phyloP scores from a whole-genome alignment of 2,113 vertebrate genomes.

The Poeciliopsis prolifica region DNA sequence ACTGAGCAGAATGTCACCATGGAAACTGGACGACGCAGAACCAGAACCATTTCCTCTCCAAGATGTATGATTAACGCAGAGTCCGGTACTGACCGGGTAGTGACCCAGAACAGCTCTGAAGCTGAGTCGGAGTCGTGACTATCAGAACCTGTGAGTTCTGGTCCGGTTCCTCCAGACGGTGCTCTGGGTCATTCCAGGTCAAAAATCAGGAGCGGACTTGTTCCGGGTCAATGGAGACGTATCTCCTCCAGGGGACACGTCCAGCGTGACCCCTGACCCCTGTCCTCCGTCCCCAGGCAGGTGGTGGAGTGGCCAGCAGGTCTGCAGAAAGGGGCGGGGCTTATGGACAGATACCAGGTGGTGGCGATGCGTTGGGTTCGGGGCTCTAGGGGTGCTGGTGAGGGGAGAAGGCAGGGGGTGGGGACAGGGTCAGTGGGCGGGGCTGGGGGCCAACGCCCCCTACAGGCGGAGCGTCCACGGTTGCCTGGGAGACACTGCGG shows the following conservation, averaged over 20 bases:
- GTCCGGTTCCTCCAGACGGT: background rate
- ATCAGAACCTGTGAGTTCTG: background rate
- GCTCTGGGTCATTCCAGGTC: too few relatives aligned
- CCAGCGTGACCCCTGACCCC: constrained; percentile 13
- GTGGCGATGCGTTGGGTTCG: constrained; percentile 13
- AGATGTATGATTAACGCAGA: constrained; percentile 63
- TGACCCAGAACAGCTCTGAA: background rate
- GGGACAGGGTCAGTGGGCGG: constrained; percentile 70
- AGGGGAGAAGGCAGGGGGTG: constrained; percentile 69
- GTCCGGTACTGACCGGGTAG: background rate
- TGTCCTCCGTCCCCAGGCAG: background rate
- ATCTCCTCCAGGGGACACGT: background rate
- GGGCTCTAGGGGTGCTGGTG: constrained; percentile 61
- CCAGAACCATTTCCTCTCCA: constrained; percentile 50
- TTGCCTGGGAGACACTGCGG: constrained; percentile 75
- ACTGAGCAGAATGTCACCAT: background rate
- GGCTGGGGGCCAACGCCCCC: constrained; percentile 61
- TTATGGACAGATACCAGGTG: constrained; percentile 31
- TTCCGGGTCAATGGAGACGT: too few relatives aligned
- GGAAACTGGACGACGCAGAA: background rate
- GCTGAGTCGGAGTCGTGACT: too few relatives aligned
- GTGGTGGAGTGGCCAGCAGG: too few relatives aligned
- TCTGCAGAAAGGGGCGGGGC: constrained; percentile 16
- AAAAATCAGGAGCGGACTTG: too few relatives aligned
- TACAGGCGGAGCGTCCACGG: constrained; percentile 59